Evolutionary conservation across 2,888 invertebrate genomes (phyloP).

Genomic region (Corbicula japonica): DNA sequence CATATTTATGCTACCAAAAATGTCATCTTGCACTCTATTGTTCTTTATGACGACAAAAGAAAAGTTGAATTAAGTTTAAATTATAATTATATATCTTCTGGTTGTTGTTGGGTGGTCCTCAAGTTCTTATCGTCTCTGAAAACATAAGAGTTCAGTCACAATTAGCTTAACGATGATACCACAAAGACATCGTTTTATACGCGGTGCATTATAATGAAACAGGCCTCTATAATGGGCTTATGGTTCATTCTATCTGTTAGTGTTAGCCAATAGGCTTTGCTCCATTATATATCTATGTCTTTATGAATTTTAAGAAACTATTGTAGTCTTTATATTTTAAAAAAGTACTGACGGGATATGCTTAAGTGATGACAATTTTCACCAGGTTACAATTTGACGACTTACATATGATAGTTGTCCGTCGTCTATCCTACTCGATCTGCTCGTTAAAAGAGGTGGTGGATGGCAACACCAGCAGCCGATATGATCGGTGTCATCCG

Average conservation of each 20-base stretch:
- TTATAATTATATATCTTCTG: too few relatives aligned
- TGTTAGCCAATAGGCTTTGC: neutral
- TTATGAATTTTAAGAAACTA: neutral
- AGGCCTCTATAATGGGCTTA: too few relatives aligned
- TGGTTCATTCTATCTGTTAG: too few relatives aligned
- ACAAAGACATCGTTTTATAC: neutral
- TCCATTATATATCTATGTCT: neutral
- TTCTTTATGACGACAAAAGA: too few relatives aligned
- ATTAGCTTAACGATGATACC: too few relatives aligned
- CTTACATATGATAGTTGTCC: constrained; percentile 42
- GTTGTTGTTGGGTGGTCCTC: too few relatives aligned
- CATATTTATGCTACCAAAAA: too few relatives aligned
- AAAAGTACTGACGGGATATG: neutral
- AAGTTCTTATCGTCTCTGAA: constrained; percentile 35
- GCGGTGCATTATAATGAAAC: neutral
- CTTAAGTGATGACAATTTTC: too few relatives aligned
- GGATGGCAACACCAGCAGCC: constrained; percentile 67
- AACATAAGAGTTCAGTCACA: constrained; percentile 38
- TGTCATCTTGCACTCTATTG: too few relatives aligned
- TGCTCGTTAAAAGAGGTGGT: constrained; percentile 8
- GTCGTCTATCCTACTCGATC: constrained; percentile 21
- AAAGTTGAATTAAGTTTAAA: too few relatives aligned
- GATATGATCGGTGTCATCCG: constrained; percentile 55
- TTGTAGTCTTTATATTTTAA: neutral
- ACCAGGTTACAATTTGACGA: neutral